Evolutionary conservation across 2,797 vertebrate species (phyloP), one percentile per base, ranked within the genome.

Genomic region (Sebastes oblongus): DNA sequence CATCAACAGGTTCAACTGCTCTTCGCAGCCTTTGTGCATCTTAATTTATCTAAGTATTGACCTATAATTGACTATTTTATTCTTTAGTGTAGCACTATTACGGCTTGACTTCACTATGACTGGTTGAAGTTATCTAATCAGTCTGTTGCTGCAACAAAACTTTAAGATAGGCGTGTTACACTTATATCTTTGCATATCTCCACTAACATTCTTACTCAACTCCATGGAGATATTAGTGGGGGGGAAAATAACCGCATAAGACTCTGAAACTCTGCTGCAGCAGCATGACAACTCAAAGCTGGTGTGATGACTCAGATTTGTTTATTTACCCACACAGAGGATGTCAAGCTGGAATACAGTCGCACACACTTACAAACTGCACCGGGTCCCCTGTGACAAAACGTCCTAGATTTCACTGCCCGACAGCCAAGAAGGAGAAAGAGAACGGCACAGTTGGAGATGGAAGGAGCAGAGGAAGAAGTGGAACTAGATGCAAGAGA

Each of bases 241-340:
- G 50, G 61, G 24, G 75, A 72, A 22, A 88, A 80, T 13, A 78
- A 86, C 80, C 39, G 66, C 70, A 70, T 4, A 72, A 78, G 6
- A 66, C 13, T 66, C 20, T 0, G 16, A 74, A 83, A 75, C 72
- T 79, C 25, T 69, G 74, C 73, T 60, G 65, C 72, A 32, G 54
- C 69, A 82, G 75, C 64, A 55, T 72, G 81, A 89, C 79, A 79
- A 86, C 72, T 84, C 72, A 85, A 82, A 82, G 80, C 74, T 68
- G 69, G 27, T 75, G 72, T 56, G 75, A 84, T 82, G 86, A 90
- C 75, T 88, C 65, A 74, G 77, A 85, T 87, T 84, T 91, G 79
- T 86, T 91, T 91, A 83, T 92, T 89, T 91, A 85, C 77, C 69
- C 86, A 82, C 76, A 86, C 77, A 82, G 75, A 74, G 32, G 65